phyloP scores from a whole-genome alignment of 2,113 vertebrate genomes.

The Trogon surrucura region DNA sequence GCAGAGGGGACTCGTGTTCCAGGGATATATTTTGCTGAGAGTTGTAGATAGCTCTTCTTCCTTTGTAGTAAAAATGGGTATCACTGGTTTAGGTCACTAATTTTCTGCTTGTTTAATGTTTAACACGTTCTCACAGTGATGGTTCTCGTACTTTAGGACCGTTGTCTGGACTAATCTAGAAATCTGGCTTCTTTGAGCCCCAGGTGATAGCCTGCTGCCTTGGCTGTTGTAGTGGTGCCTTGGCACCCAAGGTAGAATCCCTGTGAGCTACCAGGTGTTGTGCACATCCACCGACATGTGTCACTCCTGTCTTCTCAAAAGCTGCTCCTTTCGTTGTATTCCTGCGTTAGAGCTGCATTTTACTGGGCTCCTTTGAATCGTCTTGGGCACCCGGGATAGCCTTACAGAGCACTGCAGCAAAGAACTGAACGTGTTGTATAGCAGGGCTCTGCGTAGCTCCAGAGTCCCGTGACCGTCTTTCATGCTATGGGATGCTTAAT shows the following conservation, averaged over 20 bases:
- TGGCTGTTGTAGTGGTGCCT: not conserved
- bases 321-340: not conserved
- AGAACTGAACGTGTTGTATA: too few relatives aligned
- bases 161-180: not conserved
- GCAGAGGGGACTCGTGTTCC: not conserved
- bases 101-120: not conserved
- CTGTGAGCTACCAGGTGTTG: not conserved
- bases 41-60: not conserved
- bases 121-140: not conserved
- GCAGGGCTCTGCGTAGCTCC: not conserved
- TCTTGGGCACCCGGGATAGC: not conserved
- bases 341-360: accelerated
- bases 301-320: not conserved
- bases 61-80: not conserved
- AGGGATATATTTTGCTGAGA: not conserved
- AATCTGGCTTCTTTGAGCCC: not conserved
- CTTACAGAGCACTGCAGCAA: not conserved
- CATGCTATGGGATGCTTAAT: not conserved
- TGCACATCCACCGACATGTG: not conserved
- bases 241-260: accelerated
- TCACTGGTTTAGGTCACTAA: not conserved
- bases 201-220: not conserved
- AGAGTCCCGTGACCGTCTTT: not conserved
- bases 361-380: not conserved
- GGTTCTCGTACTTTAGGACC: not conserved